Evolutionary conservation across 2,797 vertebrate species (phyloP).

Genomic region (Apogon hyalosoma): DNA sequence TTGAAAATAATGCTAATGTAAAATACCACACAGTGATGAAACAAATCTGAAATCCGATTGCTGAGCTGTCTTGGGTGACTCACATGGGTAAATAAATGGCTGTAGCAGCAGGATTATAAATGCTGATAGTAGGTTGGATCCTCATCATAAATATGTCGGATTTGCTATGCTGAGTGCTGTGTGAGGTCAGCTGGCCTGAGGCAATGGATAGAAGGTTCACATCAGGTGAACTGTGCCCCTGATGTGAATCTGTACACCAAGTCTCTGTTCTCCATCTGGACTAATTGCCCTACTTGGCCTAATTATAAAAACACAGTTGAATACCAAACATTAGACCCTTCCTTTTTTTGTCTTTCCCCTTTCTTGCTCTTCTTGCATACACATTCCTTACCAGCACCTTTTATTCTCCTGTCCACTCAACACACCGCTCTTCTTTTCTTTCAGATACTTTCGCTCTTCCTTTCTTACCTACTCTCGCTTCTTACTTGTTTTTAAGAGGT

Average conservation of each 20-base stretch:
- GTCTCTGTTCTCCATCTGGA: constrained; percentile 65
- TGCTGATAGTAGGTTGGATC: constrained; percentile 25
- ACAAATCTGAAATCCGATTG: constrained; percentile 26
- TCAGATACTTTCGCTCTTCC: constrained; percentile 51
- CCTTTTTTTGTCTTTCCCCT: constrained; percentile 20
- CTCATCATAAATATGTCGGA: constrained; percentile 44
- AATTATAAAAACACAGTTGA: constrained; percentile 72
- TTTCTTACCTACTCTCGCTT: constrained; percentile 58
- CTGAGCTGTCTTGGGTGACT: constrained; percentile 14
- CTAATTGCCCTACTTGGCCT: constrained; percentile 79
- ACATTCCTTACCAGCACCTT: constrained; percentile 59
- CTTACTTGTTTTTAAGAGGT: constrained; percentile 63
- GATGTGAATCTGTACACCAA: constrained; percentile 26
- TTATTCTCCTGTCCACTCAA: constrained; percentile 62
- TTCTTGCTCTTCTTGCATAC: constrained; percentile 34
- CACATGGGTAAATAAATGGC: constrained; percentile 36
- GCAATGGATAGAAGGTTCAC: constrained; percentile 45
- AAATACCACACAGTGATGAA: neutral
- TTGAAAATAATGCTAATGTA: neutral
- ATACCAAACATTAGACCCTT: constrained; percentile 65
- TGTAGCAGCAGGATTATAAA: constrained; percentile 25
- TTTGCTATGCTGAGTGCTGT: constrained; percentile 24
- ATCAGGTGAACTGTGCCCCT: constrained; percentile 59
- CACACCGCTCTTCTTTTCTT: constrained; percentile 63
- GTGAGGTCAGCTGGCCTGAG: constrained; percentile 37